Evolutionary conservation across 2,888 invertebrate species (phyloP).

Genomic region (Agelastica alni): DNA sequence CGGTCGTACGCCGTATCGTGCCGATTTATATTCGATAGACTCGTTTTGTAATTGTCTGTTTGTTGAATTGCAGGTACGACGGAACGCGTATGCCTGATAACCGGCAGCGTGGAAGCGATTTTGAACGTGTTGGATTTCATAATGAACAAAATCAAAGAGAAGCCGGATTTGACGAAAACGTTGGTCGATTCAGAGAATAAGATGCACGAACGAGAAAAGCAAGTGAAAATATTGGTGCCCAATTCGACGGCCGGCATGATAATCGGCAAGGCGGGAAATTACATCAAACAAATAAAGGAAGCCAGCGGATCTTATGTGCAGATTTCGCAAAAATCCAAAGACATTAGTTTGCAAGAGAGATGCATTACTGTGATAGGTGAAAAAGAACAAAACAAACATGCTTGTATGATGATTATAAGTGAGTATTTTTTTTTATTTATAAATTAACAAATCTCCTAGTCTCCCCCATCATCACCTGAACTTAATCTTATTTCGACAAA

Average conservation of each 20-base stretch:
- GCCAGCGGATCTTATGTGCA: conserved; percentile 94
- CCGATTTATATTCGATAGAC: no score
- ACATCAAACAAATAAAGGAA: conserved; percentile 94
- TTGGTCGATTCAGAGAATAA: conserved; percentile 81
- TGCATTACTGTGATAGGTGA: conserved; percentile 96
- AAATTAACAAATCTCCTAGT: no score
- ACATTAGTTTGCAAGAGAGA: conserved; percentile 87
- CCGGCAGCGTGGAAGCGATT: conserved; percentile 88
- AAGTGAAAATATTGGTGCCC: conserved; percentile 94
- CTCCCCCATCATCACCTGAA: no score
- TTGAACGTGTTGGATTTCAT: conserved; percentile 91
- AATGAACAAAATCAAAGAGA: conserved; percentile 94
- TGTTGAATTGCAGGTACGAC: conserved; percentile 76
- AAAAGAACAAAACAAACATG: conserved; percentile 88
- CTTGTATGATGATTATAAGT: conserved; percentile 85
- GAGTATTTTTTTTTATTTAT: no score
- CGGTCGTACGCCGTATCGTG: no score
- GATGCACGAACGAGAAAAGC: conserved; percentile 87
- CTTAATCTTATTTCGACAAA: no score
- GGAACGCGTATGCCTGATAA: conserved; percentile 91
- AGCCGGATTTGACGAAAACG: conserved; percentile 85
- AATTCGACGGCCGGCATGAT: conserved; percentile 98
- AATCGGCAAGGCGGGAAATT: conserved; percentile 91
- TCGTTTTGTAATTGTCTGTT: neutral
- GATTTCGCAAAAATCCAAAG: conserved; percentile 96